phyloP scores from a whole-genome alignment of 2,797 vertebrate species.

The Micromesistius poutassou region DNA sequence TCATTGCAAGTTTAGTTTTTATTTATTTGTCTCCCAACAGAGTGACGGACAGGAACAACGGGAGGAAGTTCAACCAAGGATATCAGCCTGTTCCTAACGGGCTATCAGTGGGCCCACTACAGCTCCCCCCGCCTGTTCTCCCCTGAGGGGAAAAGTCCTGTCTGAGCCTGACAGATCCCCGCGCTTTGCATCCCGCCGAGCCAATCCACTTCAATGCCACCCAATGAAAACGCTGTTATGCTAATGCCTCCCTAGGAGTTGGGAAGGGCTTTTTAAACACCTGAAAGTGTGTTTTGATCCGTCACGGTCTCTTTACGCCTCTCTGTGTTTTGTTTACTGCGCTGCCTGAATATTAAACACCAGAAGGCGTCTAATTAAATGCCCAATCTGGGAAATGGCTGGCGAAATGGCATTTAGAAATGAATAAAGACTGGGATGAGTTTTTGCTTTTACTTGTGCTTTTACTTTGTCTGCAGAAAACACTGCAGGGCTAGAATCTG shows the following conservation, averaged over 20 bases:
- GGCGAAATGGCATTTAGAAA: background rate
- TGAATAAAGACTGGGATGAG: background rate
- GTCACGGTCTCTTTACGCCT: slow-evolving; percentile 41
- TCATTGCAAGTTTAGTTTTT: background rate
- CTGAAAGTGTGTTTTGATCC: slow-evolving; percentile 32
- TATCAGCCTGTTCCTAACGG: background rate
- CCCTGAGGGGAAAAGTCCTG: background rate
- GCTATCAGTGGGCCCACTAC: background rate
- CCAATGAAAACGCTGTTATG: background rate
- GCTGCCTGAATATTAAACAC: slow-evolving; percentile 34
- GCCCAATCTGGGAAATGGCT: slow-evolving; percentile 10
- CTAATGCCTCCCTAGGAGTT: slow-evolving; percentile 1
- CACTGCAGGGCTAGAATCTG: background rate
- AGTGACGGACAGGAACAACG: background rate
- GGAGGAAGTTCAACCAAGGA: background rate
- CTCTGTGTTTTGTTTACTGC: slow-evolving; percentile 31
- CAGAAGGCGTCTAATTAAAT: slow-evolving; percentile 21
- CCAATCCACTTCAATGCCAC: background rate
- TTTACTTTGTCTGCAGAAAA: background rate
- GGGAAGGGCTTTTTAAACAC: slow-evolving; percentile 48
- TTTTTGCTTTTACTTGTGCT: no score
- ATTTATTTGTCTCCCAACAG: background rate
- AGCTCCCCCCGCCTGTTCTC: background rate
- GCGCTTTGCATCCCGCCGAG: background rate
- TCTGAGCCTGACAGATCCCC: background rate